These are phyloP conservation scores for Puntigrus tetrazona DNA, from an alignment of 2,113 vertebrate species.

Conservation along the genomic window DNA sequence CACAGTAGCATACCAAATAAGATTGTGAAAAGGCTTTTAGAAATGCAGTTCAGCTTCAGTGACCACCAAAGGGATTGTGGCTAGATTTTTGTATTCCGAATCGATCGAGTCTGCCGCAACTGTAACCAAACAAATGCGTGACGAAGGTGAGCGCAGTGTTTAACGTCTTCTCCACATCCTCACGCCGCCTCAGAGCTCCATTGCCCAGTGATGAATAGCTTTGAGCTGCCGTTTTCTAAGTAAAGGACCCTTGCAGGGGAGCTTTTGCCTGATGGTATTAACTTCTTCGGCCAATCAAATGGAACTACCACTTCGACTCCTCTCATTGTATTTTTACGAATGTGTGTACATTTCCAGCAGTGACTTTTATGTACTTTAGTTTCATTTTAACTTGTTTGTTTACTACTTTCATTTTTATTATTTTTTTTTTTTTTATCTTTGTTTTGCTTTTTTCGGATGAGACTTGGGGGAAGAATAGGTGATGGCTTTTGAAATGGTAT, in stretches of 20 bases:
- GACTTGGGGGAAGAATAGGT: slow-evolving; percentile 73
- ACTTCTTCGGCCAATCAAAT: slow-evolving; percentile 66
- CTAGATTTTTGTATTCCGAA: slow-evolving; percentile 68
- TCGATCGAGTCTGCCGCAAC: slow-evolving; percentile 55
- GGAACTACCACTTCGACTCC: slow-evolving; percentile 78
- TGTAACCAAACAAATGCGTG: slow-evolving; percentile 71
- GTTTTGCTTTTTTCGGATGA: slow-evolving; percentile 72
- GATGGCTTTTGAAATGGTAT: slow-evolving; percentile 66
- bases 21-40: slow-evolving; percentile 60
- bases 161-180: neutral
- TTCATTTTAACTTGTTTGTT: slow-evolving; percentile 70
- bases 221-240: slow-evolving; percentile 65
- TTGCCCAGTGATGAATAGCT: slow-evolving; percentile 71
- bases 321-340: slow-evolving; percentile 77
- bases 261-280: slow-evolving; percentile 71
- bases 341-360: slow-evolving; percentile 82
- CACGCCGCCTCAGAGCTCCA: slow-evolving; percentile 4
- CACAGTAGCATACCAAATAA: slow-evolving; percentile 54
- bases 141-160: slow-evolving; percentile 10
- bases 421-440: slow-evolving; percentile 59
- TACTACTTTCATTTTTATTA: slow-evolving; percentile 53
- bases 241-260: slow-evolving; percentile 68
- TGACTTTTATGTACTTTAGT: slow-evolving; percentile 76
- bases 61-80: slow-evolving; percentile 73
- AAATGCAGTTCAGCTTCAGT: slow-evolving; percentile 70